Percentiles rank a stretch among this genome's conserved stretches.
Evolutionary conservation across 2,888 invertebrate species (phyloP).

Genomic region (Xylota sylvarum): DNA sequence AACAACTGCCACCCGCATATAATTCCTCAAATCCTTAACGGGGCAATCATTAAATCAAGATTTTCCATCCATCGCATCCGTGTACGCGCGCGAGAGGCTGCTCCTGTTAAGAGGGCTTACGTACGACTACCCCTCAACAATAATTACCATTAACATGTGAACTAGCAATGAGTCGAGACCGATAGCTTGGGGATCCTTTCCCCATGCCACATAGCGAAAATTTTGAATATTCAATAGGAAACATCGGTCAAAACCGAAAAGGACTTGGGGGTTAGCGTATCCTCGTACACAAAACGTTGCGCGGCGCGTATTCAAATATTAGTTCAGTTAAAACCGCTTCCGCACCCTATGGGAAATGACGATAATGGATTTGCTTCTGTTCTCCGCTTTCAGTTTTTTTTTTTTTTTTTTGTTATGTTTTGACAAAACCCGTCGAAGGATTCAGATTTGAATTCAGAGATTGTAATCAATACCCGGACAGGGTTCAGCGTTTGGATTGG

Average conservation of each 20-base stretch:
- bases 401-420: slow-evolving; percentile 9
- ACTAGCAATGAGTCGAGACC: slow-evolving; percentile 21
- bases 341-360: slow-evolving; percentile 69
- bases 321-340: slow-evolving; percentile 64
- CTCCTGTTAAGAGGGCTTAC: slow-evolving; percentile 42
- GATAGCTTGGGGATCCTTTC: slow-evolving; percentile 11
- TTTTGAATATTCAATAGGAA: slow-evolving; percentile 64
- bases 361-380: slow-evolving; percentile 69
- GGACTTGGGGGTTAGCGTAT: slow-evolving; percentile 39
- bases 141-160: slow-evolving; percentile 63
- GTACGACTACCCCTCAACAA: slow-evolving; percentile 22
- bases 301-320: slow-evolving; percentile 63
- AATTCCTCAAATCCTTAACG: slow-evolving; percentile 47
- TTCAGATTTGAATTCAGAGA: slow-evolving; percentile 57
- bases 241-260: slow-evolving; percentile 55
- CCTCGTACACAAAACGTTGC: slow-evolving; percentile 29
- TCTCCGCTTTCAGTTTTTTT: slow-evolving; percentile 8
- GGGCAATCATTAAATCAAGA: slow-evolving; percentile 72
- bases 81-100: neutral
- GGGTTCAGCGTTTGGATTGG: slow-evolving; percentile 43
- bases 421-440: slow-evolving; percentile 45
- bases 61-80: slow-evolving; percentile 50
- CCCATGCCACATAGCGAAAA: slow-evolving; percentile 21
- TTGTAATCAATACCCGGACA: slow-evolving; percentile 72
- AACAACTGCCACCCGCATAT: slow-evolving; percentile 46